Conservation (phyloP, 2,888 invertebrate genomes). For the Oscheius sp. region DNA sequence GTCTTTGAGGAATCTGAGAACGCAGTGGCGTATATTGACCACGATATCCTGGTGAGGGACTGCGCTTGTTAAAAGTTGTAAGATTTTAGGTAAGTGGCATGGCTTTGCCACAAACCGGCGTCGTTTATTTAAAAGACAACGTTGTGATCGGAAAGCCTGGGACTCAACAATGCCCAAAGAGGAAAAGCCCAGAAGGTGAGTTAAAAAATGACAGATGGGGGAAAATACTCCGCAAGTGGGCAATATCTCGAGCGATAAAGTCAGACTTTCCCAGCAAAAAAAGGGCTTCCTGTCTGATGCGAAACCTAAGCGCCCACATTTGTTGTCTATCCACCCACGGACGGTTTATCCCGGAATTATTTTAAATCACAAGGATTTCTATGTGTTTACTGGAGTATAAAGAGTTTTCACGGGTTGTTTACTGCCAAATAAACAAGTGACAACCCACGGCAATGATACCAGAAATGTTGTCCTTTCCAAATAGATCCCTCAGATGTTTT, state of each 20-base stretch:
- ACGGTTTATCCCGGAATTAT: too few relatives aligned
- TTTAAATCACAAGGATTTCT: too few relatives aligned
- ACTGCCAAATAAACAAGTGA: too few relatives aligned
- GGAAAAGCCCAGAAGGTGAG: slow-evolving; percentile 32
- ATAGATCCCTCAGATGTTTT: neutral
- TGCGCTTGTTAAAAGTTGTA: neutral
- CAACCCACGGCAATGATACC: too few relatives aligned
- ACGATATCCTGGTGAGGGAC: slow-evolving; percentile 16
- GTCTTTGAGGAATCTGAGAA: slow-evolving; percentile 27
- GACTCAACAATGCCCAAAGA: slow-evolving; percentile 40
- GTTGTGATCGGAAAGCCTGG: slow-evolving; percentile 37
- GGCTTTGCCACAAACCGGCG: slow-evolving; percentile 41
- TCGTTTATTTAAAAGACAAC: slow-evolving; percentile 41
- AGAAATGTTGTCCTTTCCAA: neutral
- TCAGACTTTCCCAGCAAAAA: too few relatives aligned
- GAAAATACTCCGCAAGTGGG: neutral
- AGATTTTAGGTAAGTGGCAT: slow-evolving; percentile 39
- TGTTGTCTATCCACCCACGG: too few relatives aligned
- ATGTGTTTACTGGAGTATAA: too few relatives aligned
- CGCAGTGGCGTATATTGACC: slow-evolving; percentile 27
- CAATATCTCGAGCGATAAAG: neutral
- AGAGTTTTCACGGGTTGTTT: too few relatives aligned
- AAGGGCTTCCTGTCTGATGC: too few relatives aligned
- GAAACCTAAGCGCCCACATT: too few relatives aligned
- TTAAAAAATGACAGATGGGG: neutral